phyloP scores from a whole-genome alignment of 2,113 vertebrate species.

The Carassius carassius region DNA sequence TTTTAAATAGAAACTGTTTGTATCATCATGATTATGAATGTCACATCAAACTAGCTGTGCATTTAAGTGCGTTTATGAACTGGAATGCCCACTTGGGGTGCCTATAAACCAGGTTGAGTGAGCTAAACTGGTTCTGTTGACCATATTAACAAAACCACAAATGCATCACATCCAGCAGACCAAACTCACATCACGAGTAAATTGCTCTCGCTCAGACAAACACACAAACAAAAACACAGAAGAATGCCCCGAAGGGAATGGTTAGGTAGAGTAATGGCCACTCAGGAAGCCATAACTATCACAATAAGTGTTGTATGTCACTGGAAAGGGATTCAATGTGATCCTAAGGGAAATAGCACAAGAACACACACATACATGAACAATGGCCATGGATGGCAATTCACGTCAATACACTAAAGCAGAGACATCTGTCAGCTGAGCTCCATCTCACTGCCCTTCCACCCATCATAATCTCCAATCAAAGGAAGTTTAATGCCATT shows the following conservation, averaged over 20 bases:
- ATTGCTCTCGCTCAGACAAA: background rate
- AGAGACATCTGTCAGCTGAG: conserved; percentile 16
- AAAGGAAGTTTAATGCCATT: background rate
- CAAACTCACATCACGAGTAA: background rate
- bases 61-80: background rate
- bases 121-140: conserved; percentile 17
- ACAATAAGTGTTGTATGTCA: background rate
- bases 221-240: background rate
- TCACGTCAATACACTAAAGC: background rate
- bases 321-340: background rate
- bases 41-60: conserved; percentile 17
- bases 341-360: background rate
- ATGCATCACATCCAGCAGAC: background rate
- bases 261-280: background rate
- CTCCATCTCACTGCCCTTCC: conserved; percentile 43
- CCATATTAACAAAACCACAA: background rate
- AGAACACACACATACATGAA: background rate
- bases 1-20: conserved; percentile 25
- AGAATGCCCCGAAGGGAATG: background rate
- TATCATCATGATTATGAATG: conserved; percentile 19
- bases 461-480: conserved; percentile 50
- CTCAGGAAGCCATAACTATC: background rate
- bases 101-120: background rate
- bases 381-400: background rate
- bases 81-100: background rate